A percentile compares a stretch with the other conserved stretches of the same genome.
phyloP scores from a whole-genome alignment of 2,797 vertebrate genomes.

The Tarsius wallacei region DNA sequence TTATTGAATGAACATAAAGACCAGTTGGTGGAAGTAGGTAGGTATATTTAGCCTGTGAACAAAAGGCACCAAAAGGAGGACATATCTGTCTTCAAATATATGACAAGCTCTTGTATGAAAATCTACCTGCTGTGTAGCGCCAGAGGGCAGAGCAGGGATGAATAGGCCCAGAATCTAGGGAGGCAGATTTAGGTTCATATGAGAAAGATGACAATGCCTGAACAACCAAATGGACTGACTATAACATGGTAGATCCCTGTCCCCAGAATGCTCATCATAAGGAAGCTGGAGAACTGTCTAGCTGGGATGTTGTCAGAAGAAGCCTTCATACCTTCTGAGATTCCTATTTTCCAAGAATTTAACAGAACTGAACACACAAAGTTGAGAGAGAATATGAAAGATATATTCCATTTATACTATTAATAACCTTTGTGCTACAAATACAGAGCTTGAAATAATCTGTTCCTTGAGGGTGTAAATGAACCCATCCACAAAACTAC shows the following conservation, averaged over 20 bases:
- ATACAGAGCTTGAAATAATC: not conserved
- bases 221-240: not conserved
- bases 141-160: not conserved
- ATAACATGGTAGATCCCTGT: not conserved
- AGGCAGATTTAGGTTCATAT: not conserved
- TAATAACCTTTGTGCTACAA: not conserved
- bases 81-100: not conserved
- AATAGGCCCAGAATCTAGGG: not conserved
- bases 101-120: not conserved
- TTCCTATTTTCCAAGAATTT: slow-evolving; percentile 38
- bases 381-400: slow-evolving; percentile 26
- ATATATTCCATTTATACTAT: not conserved
- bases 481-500: slow-evolving; percentile 5
- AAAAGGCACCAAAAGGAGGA: slow-evolving; percentile 17
- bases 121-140: not conserved
- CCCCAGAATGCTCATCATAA: not conserved
- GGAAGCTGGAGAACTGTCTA: not conserved
- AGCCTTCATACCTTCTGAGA: not conserved
- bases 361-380: not conserved
- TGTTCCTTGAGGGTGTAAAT: slow-evolving; percentile 10
- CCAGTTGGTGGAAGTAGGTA: not conserved
- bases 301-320: not conserved
- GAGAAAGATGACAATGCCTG: not conserved
- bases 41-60: not conserved
- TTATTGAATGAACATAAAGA: not conserved